Evolutionary conservation across 2,113 vertebrate species (phyloP), one percentile per base, ranked within the genome.

Genomic region (Brienomyrus longianalis): DNA sequence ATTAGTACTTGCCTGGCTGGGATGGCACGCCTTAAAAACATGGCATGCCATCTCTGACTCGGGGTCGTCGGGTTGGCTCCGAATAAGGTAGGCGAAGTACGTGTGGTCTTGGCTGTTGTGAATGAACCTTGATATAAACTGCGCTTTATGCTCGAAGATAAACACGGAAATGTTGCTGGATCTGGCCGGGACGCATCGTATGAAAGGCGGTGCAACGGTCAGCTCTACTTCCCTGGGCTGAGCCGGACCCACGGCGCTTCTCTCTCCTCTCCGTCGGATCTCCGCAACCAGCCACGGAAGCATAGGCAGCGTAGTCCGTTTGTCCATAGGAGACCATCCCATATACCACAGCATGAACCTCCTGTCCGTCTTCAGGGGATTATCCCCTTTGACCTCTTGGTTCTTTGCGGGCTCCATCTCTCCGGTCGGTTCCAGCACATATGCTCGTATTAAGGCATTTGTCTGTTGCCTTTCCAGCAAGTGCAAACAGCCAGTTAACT

Each of bases 81-180:
- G 96, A 94, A 98, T 97, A 90, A 99, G 96, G 91, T 99, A 99
- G 92, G 98, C 97, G 87, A 99, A 99, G 91, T 98, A 98, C 91
- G 96, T 96, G 93, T 97, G 97, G 93, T 99, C 98, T 86, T 98
- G 97, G 94, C 97, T 99, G 96, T 98, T 98, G 95, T 99, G 98
- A 89, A 99, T 96, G 95, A 99, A 99, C 91, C 98, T 97, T 52
- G 97, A 95, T 93, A 99, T 96, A 93, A 97, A 97, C 94, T 98
- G 98, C 13, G 97, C 97, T 92, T 97, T 98, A 94, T 99, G 98
- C 95, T 99, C 98, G 92, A 99, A 99, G 90, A 99, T 99, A 92
- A 99, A 98, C 2, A 98, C 98, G 0, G 97, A 96, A 0, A 96
- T 92, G 94, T 92, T 95, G 94, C 88, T 94, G 93, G 95, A 94